Evolutionary conservation across 2,797 vertebrate species (phyloP).

Genomic region (Chrysocyon brachyurus): DNA sequence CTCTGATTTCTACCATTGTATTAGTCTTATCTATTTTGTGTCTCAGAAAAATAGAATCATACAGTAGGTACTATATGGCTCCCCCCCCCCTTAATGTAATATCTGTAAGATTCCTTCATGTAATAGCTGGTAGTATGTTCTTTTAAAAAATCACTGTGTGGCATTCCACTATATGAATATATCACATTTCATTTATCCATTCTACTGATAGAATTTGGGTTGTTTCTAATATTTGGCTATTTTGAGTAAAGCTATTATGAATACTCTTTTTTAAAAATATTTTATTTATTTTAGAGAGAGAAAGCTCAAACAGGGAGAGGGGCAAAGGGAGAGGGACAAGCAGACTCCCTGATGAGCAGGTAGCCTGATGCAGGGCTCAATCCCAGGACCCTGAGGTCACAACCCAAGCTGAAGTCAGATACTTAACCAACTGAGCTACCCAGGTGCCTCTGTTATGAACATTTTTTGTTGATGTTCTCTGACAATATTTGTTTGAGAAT

Average conservation of each 20-base stretch:
- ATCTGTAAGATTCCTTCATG: neutral
- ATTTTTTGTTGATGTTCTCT: neutral
- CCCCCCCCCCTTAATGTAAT: neutral
- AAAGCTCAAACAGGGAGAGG: too few species aligned
- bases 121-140: conserved; percentile 24
- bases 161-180: conserved; percentile 14
- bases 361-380: too few species aligned
- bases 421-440: too few species aligned
- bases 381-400: too few species aligned
- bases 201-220: neutral
- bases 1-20: neutral
- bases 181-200: neutral
- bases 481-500: neutral
- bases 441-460: too few species aligned
- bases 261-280: neutral
- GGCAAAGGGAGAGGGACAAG: too few species aligned
- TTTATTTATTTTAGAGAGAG: too few species aligned
- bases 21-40: conserved; percentile 19
- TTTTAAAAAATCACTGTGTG: neutral
- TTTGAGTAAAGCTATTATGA: conserved; percentile 37
- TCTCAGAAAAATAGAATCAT: conserved; percentile 7
- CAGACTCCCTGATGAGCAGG: too few species aligned
- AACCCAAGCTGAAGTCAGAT: too few species aligned
- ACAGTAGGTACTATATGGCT: neutral
- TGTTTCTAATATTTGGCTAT: conserved; percentile 19